Evolutionary conservation across 2,113 vertebrate genomes (phyloP).

Genomic region (Lipotes vexillifer): DNA sequence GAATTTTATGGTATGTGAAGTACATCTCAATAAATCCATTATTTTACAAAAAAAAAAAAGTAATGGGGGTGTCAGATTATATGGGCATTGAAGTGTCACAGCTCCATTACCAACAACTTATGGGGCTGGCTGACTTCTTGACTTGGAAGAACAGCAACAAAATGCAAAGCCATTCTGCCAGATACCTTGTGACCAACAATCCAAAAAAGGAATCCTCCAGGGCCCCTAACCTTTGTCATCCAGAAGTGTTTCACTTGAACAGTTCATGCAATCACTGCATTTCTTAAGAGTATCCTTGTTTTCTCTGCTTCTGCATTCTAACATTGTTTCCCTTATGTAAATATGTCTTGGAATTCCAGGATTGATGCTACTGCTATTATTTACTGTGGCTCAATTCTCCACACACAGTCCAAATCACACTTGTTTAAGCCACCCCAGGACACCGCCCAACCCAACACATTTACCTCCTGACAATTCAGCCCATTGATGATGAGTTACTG

Average conservation of each 20-base stretch:
- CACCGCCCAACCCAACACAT: background rate
- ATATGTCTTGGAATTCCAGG: background rate
- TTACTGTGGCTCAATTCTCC: background rate
- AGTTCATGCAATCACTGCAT: background rate
- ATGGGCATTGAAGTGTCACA: rapidly evolving
- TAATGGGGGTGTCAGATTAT: rapidly evolving
- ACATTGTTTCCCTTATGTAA: background rate
- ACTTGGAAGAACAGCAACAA: background rate
- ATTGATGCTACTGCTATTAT: background rate
- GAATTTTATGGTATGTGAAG: no score
- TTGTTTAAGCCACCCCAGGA: background rate
- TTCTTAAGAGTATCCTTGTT: background rate
- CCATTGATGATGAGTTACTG: background rate
- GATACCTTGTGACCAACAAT: background rate
- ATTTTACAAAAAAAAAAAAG: background rate
- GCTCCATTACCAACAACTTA: background rate
- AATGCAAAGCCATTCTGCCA: background rate
- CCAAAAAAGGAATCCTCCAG: background rate
- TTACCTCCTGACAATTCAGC: background rate
- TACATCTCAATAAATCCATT: no score
- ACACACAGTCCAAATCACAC: background rate
- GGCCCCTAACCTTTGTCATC: rapidly evolving
- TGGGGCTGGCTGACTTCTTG: background rate
- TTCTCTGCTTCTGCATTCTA: background rate
- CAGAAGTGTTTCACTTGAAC: background rate